Evolutionary conservation across 2,888 invertebrate genomes (phyloP).

Genomic region (Dyspetes luteomarginatus): DNA sequence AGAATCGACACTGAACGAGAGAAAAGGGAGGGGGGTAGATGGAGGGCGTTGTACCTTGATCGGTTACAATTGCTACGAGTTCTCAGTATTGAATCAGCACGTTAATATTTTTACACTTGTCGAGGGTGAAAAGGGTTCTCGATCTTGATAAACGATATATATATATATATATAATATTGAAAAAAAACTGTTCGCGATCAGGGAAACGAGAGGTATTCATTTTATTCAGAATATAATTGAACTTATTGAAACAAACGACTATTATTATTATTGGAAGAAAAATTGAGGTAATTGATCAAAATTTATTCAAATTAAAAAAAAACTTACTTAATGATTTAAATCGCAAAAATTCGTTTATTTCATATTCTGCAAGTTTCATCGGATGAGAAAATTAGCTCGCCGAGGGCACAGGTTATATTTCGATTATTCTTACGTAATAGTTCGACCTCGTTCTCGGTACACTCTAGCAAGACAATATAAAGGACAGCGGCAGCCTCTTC

Average conservation of each 20-base stretch:
- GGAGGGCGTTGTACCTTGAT: slow-evolving; percentile 38
- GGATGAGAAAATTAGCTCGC: neutral
- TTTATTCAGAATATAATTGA: no score
- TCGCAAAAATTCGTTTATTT: neutral
- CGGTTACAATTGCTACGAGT: slow-evolving; percentile 58
- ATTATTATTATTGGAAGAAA: no score
- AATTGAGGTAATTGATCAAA: no score
- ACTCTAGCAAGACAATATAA: slow-evolving; percentile 29
- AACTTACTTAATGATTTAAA: neutral
- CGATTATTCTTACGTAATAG: slow-evolving; percentile 56
- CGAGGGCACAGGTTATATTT: slow-evolving; percentile 35
- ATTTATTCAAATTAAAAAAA: no score
- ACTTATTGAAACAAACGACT: no score
- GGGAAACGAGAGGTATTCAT: no score
- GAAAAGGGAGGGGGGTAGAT: neutral
- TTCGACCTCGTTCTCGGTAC: slow-evolving; percentile 52
- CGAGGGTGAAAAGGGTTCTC: slow-evolving; percentile 18
- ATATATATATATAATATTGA: slow-evolving; percentile 1
- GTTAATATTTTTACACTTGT: slow-evolving; percentile 34
- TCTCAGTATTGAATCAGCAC: slow-evolving; percentile 58
- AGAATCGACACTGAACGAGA: neutral
- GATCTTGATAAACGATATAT: slow-evolving; percentile 33
- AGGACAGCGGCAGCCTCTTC: slow-evolving; percentile 47
- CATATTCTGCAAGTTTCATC: neutral
- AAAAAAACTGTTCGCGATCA: no score